phyloP scores from a whole-genome alignment of 2,113 vertebrate genomes.

The Entomyzon cyanotis region DNA sequence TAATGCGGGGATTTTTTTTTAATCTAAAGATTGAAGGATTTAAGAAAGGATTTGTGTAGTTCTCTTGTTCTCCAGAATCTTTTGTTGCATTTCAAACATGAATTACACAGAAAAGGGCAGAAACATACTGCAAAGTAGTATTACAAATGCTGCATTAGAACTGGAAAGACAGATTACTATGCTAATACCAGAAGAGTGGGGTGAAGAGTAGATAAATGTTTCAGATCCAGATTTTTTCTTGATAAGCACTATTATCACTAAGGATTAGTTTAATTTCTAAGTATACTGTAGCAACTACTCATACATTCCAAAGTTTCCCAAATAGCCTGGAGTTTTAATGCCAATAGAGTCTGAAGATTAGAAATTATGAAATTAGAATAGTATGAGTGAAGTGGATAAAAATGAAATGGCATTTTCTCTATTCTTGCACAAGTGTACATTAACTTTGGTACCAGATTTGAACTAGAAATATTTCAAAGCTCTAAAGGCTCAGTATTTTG shows the following conservation, averaged over 20 bases:
- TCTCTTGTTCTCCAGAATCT: conserved; percentile 42
- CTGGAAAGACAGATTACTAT: conserved; percentile 35
- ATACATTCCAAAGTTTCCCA: neutral
- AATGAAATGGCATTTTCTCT: neutral
- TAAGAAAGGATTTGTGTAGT: conserved; percentile 52
- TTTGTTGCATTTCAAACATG: conserved; percentile 40
- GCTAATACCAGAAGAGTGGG: neutral
- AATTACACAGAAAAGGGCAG: conserved; percentile 30
- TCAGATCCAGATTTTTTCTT: conserved; percentile 11
- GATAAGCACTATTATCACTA: neutral
- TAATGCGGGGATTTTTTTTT: conserved; percentile 34
- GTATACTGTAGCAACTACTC: neutral
- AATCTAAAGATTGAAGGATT: conserved; percentile 57
- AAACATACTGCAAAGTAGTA: neutral
- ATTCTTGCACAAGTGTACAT: neutral
- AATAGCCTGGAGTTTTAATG: neutral
- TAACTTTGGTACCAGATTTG: neutral
- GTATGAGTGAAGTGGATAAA: neutral
- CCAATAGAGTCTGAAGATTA: neutral
- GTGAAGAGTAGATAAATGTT: conserved; percentile 36
- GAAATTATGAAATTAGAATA: neutral
- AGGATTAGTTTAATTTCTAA: conserved; percentile 35
- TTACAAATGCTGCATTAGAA: conserved; percentile 13
- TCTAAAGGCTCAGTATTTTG: neutral
- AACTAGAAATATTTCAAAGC: neutral